Percentiles rank a stretch among this genome's conserved stretches.
These are phyloP conservation scores for Phyllotis vaccarum DNA, from an alignment of 2,797 vertebrate species.

Conservation along the genomic window DNA sequence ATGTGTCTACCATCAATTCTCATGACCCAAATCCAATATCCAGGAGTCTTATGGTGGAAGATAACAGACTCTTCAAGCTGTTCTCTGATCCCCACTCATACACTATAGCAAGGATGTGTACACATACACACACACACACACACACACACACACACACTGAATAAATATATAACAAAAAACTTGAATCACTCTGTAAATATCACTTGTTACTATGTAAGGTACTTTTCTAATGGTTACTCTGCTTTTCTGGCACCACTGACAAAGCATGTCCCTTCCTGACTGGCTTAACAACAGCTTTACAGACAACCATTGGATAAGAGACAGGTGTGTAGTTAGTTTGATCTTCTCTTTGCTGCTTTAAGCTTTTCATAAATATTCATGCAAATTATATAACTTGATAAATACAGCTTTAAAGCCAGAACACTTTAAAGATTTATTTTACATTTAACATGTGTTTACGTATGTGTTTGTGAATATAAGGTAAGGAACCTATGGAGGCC, in stretches of 20 bases:
- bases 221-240: neutral
- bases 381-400: neutral
- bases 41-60: neutral
- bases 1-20: neutral
- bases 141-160: neutral
- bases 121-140: neutral
- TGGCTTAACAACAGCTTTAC: neutral
- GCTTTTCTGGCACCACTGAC: neutral
- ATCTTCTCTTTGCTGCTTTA: neutral
- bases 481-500: neutral
- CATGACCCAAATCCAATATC: neutral
- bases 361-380: neutral
- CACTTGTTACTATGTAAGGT: neutral
- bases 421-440: neutral
- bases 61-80: neutral
- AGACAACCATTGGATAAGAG: neutral
- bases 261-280: neutral
- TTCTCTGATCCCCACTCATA: neutral
- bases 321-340: neutral
- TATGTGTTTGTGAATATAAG: neutral
- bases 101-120: neutral
- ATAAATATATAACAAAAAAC: neutral
- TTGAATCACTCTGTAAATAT: neutral
- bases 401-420: neutral
- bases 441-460: neutral